Conservation (phyloP, 2,113 vertebrate species). For the Protobothrops flavoviridis region DNA sequence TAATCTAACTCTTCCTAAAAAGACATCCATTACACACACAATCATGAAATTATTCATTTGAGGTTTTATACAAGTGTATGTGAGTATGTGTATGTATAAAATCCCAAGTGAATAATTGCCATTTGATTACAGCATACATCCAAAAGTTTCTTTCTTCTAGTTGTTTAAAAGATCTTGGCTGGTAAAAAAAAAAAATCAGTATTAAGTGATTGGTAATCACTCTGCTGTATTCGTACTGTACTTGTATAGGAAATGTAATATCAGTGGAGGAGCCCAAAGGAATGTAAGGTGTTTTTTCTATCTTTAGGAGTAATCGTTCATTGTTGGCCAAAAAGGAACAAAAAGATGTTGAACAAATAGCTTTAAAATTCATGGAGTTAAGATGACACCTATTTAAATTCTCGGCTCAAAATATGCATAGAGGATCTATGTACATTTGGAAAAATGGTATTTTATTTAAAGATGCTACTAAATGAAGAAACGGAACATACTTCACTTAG, state of each 20-base stretch:
- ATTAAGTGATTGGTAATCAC: background rate
- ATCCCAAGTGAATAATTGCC: background rate
- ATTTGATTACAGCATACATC: background rate
- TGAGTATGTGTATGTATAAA: background rate
- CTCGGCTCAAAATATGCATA: background rate
- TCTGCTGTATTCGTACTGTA: background rate
- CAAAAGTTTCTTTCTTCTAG: background rate
- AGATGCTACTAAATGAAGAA: background rate
- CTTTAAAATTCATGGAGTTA: background rate
- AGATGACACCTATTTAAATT: background rate
- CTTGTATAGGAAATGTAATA: background rate
- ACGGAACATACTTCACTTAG: background rate
- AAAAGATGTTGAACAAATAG: background rate
- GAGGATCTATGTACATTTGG: background rate
- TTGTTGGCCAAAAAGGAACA: background rate
- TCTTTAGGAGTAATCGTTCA: background rate
- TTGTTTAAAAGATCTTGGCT: background rate
- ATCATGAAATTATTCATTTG: background rate
- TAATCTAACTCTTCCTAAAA: background rate
- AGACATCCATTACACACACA: background rate
- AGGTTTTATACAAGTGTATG: background rate
- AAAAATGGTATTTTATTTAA: background rate
- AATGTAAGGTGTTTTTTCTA: background rate
- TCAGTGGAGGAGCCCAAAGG: background rate
- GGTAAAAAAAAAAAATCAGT: background rate